Evolutionary conservation across 2,888 invertebrate species (phyloP).

Genomic region (Tinea semifulvella): DNA sequence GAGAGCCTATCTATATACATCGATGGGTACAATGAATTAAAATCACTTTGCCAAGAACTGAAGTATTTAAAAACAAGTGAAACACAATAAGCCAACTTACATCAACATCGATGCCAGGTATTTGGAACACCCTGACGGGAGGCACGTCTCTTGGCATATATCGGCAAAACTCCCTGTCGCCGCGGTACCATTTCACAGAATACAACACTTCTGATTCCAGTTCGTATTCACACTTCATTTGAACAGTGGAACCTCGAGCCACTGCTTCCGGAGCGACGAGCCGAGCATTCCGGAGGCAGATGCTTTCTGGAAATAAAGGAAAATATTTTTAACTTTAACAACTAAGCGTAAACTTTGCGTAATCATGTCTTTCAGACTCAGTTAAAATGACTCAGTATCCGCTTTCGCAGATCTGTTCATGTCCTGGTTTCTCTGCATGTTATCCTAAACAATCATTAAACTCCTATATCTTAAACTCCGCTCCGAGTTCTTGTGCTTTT

Average conservation of each 20-base stretch:
- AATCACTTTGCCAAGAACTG: too few relatives aligned
- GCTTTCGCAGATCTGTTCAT: too few relatives aligned
- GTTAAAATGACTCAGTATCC: too few relatives aligned
- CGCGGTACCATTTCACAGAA: constrained; percentile 75
- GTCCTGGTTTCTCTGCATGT: too few relatives aligned
- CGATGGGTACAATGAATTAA: too few relatives aligned
- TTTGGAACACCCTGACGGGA: constrained; percentile 70
- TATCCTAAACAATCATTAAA: too few relatives aligned
- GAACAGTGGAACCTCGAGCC: constrained; percentile 68
- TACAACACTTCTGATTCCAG: constrained; percentile 73
- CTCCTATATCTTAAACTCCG: too few relatives aligned
- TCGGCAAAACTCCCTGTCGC: constrained; percentile 71
- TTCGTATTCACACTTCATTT: constrained; percentile 71
- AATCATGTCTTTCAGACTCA: too few relatives aligned
- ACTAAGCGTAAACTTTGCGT: neutral
- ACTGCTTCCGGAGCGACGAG: constrained; percentile 73
- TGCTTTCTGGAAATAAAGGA: constrained; percentile 29
- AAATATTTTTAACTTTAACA: neutral
- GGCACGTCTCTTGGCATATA: constrained; percentile 71
- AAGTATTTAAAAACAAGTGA: too few relatives aligned
- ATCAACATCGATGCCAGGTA: constrained; percentile 68
- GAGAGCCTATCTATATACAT: too few relatives aligned
- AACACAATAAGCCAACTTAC: too few relatives aligned
- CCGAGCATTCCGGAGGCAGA: constrained; percentile 68
- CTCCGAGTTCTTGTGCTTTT: too few relatives aligned